These are phyloP conservation scores for Enteromius paludinosus DNA, from an alignment of 2,797 vertebrate species.

Conservation along the genomic window DNA sequence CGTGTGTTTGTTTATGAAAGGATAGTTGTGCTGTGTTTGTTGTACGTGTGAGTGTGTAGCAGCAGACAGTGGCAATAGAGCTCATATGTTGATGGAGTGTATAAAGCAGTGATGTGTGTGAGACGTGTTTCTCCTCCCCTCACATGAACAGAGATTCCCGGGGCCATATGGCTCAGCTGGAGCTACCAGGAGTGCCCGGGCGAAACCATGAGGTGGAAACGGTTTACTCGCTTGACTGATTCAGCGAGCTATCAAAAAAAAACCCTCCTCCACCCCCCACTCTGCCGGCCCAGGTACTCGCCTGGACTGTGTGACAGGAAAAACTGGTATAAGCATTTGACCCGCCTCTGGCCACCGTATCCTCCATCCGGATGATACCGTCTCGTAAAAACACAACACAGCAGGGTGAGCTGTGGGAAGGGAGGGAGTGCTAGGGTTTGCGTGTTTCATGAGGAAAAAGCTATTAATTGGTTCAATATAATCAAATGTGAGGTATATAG, in stretches of 20 bases:
- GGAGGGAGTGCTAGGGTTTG: conserved; percentile 21
- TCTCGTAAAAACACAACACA: conserved; percentile 62
- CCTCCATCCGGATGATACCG: conserved; percentile 49
- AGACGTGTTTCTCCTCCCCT: conserved; percentile 48
- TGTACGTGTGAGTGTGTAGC: neutral
- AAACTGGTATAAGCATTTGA: conserved; percentile 50
- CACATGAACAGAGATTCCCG: conserved; percentile 80
- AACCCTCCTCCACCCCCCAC: neutral
- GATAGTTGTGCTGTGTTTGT: neutral
- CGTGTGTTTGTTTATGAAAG: neutral
- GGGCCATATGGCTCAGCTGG: conserved; percentile 79
- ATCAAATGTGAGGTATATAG: conserved; percentile 63
- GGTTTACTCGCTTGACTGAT: conserved; percentile 75
- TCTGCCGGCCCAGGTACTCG: conserved; percentile 22
- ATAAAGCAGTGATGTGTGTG: conserved; percentile 33
- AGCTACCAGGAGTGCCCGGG: conserved; percentile 69
- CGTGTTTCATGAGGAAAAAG: conserved; percentile 34
- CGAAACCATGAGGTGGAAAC: conserved; percentile 77
- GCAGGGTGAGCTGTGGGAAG: conserved; percentile 15
- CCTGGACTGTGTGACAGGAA: conserved; percentile 44
- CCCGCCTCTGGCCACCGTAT: conserved; percentile 30
- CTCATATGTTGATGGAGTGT: conserved; percentile 37
- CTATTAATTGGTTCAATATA: conserved; percentile 44
- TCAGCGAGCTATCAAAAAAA: conserved; percentile 69
- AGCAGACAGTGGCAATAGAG: neutral